Evolutionary conservation across 2,888 invertebrate genomes (phyloP).

Genomic region (Oegoconia quadripuncta): DNA sequence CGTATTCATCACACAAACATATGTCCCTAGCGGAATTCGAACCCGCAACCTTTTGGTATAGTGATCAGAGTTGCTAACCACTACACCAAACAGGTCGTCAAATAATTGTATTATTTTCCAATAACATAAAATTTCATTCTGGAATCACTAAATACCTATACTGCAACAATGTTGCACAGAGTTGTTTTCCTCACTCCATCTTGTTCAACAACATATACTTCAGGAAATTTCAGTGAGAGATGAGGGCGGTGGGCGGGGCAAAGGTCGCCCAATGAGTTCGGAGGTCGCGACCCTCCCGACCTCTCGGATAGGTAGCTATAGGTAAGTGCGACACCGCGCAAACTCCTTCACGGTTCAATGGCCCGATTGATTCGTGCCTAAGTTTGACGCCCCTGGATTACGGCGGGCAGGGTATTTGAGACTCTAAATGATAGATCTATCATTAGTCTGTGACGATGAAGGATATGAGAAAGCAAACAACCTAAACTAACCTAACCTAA

Average conservation of each 20-base stretch:
- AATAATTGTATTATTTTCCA: too few relatives aligned
- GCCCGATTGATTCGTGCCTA: conserved; percentile 45
- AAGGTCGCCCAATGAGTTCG: conserved; percentile 75
- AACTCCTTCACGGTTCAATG: conserved; percentile 32
- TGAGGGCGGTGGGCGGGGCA: conserved; percentile 66
- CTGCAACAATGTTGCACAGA: too few relatives aligned
- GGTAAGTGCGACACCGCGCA: conserved; percentile 34
- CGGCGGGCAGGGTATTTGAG: background rate
- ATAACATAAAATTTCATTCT: too few relatives aligned
- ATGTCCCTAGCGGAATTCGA: too few relatives aligned
- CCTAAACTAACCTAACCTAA: too few relatives aligned
- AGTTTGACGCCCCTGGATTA: conserved; percentile 42
- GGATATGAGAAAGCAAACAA: too few relatives aligned
- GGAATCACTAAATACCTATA: too few relatives aligned
- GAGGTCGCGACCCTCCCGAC: conserved; percentile 66
- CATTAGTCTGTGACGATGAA: too few relatives aligned
- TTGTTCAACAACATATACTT: conserved; percentile 28
- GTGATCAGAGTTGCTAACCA: too few relatives aligned
- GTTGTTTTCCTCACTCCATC: conserved; percentile 37
- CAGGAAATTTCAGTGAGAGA: conserved; percentile 36
- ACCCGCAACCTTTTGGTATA: too few relatives aligned
- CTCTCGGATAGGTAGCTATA: conserved; percentile 30
- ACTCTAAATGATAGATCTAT: conserved; percentile 11
- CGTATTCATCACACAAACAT: too few relatives aligned
- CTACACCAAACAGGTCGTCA: too few relatives aligned